Percentiles rank a stretch among this genome's conserved stretches.
Evolutionary conservation across 1,140 invertebrate genomes (phyloP).

Genomic region (Acromyrmex echinatior): DNA sequence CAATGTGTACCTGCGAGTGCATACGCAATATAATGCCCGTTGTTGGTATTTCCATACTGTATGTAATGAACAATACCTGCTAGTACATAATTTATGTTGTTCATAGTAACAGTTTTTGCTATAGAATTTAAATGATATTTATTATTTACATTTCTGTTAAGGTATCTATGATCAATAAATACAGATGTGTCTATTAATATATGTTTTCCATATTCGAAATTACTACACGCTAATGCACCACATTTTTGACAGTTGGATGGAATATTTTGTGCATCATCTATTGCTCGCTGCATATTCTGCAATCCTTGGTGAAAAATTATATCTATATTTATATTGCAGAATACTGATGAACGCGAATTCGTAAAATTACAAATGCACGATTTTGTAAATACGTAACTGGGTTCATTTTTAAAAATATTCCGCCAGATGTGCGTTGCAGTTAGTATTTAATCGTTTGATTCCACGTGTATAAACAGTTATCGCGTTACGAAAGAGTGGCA

Average conservation of each 20-base stretch:
- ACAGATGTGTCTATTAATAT: not conserved
- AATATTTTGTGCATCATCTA: constrained; percentile 2
- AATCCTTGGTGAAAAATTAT: not conserved
- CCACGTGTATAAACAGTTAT: not conserved
- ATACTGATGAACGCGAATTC: not conserved
- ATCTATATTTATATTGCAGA: not conserved
- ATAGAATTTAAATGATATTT: not conserved
- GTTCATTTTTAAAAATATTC: not conserved
- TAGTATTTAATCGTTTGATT: not conserved
- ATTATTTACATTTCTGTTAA: not conserved
- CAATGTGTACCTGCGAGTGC: not conserved
- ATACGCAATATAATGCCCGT: not conserved
- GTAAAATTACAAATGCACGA: not conserved
- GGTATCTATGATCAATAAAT: not conserved
- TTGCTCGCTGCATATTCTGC: not conserved
- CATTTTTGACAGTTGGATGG: not conserved
- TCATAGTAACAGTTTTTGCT: not conserved
- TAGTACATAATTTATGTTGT: not conserved
- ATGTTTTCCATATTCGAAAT: not conserved
- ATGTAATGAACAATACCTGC: constrained; percentile 10
- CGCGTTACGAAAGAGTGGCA: not conserved
- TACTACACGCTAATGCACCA: too few species aligned
- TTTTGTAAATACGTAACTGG: not conserved
- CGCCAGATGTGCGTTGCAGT: not conserved
- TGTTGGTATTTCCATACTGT: not conserved